Evolutionary conservation across 2,113 vertebrate species (phyloP).

Genomic region (Puffinus mauretanicus): DNA sequence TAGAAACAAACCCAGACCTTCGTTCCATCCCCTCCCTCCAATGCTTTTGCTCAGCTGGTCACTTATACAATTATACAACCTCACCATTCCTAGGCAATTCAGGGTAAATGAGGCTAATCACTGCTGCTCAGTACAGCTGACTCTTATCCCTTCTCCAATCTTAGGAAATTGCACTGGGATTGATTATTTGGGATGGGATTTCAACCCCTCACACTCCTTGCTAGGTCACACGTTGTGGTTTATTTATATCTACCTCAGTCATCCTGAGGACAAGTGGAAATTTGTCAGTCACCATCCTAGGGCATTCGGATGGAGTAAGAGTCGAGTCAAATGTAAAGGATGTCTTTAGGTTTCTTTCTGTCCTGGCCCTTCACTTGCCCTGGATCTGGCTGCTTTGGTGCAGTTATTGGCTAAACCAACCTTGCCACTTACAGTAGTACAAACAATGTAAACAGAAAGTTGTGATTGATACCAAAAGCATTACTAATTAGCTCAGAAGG

Average conservation of each 20-base stretch:
- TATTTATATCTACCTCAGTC: slow-evolving; percentile 59
- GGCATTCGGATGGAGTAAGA: neutral
- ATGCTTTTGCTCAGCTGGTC: neutral
- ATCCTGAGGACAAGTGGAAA: slow-evolving; percentile 57
- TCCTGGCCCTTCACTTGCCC: neutral
- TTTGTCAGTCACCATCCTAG: slow-evolving; percentile 1
- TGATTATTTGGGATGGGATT: slow-evolving; percentile 68
- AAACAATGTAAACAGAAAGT: slow-evolving; percentile 4
- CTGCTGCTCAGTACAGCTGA: slow-evolving; percentile 32
- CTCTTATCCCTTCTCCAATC: slow-evolving; percentile 36
- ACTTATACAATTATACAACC: neutral
- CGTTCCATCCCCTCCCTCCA: neutral
- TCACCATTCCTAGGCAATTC: neutral
- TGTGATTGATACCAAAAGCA: neutral
- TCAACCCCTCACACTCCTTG: slow-evolving; percentile 41
- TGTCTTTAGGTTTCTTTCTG: neutral
- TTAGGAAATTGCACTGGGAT: slow-evolving; percentile 49
- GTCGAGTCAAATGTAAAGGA: neutral
- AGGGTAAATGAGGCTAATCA: slow-evolving; percentile 27
- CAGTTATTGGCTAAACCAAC: neutral
- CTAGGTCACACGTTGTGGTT: slow-evolving; percentile 9
- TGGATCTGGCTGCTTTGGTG: neutral
- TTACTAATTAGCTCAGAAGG: slow-evolving; percentile 1
- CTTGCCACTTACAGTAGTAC: neutral
- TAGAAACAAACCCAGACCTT: neutral